Base-by-base conservation (phyloP, 2,888 invertebrate species). In the Drosophila phalerata region DNA sequence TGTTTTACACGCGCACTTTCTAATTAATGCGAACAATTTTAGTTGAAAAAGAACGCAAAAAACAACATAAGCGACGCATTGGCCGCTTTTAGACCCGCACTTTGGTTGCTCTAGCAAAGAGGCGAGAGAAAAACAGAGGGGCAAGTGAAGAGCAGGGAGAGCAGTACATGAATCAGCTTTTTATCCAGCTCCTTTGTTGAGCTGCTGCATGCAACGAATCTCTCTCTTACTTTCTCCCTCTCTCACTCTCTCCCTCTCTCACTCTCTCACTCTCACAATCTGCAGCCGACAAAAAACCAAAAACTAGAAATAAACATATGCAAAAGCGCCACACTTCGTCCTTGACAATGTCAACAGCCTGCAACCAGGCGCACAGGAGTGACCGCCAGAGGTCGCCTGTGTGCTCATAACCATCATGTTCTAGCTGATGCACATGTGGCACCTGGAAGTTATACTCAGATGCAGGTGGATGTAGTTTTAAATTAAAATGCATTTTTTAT, bases 301-400 rank as follows among this genome's bases (percentile, higher is more conserved):
- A 64, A 57, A 48, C 56, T 38, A 55, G 66, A 56, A 73, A 47
- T 30, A 49, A 82, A 61, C 57, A 67, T 81, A 74, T 67, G 60
- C 60, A 49, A 9, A 68, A 48, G 66, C 37, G 13, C 25, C 57
- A 9, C 84, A 69, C 61, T 62, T 34, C 49, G 75, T 43, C 76
- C 83, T 83, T 89, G 89, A 61, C 89, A 81, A 75, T 88, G 89
- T 81, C 88, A 88, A 70, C 79, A 69, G 57, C 67, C 63, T 38
- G 68, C 76, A 72, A 48, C 62, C 34, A 45, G 65, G 67, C 75
- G 75, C 79, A 73, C 75, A 69, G 67, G 53, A 72, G 85, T 72
- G 78, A 73, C 66, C 87, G 71, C 52, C 79, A 69, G 69, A 67
- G 71, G 77, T 84, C 71, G 65, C 53, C 43, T n/a, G 19, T 55